Conservation (phyloP, 2,113 vertebrate genomes). For the Acanthisitta chloris region DNA sequence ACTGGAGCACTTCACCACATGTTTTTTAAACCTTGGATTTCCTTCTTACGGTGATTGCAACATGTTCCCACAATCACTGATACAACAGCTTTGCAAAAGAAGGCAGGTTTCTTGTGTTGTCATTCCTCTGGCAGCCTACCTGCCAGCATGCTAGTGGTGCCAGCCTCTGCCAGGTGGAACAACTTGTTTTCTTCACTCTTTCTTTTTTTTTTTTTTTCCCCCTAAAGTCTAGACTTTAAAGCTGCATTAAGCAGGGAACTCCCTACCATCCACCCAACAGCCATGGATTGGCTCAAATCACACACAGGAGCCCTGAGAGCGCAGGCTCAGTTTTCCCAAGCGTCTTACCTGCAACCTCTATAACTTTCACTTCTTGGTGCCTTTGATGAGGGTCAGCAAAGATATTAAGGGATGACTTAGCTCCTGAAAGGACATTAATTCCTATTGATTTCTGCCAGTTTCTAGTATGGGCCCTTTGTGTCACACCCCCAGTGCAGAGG, state of each 20-base stretch:
- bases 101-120: background rate
- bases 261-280: background rate
- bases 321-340: background rate
- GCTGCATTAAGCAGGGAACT: background rate
- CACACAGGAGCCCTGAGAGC: fast-evolving
- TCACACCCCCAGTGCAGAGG: background rate
- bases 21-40: slow-evolving; percentile 25
- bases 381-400: background rate
- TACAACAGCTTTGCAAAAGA: background rate
- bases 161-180: background rate
- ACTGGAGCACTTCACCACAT: background rate
- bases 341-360: background rate
- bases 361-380: background rate
- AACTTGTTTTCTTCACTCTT: background rate
- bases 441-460: background rate
- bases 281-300: fast-evolving
- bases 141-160: background rate
- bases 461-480: background rate
- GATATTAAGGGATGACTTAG: background rate
- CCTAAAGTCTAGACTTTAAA: background rate
- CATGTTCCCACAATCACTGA: background rate
- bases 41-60: background rate
- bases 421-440: background rate
- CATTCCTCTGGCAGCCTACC: background rate
- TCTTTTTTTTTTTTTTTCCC: fast-evolving